A percentile compares a stretch with the other conserved stretches of the same genome.
Conservation (phyloP, 2,113 vertebrate genomes). For the Mesocricetus auratus region DNA sequence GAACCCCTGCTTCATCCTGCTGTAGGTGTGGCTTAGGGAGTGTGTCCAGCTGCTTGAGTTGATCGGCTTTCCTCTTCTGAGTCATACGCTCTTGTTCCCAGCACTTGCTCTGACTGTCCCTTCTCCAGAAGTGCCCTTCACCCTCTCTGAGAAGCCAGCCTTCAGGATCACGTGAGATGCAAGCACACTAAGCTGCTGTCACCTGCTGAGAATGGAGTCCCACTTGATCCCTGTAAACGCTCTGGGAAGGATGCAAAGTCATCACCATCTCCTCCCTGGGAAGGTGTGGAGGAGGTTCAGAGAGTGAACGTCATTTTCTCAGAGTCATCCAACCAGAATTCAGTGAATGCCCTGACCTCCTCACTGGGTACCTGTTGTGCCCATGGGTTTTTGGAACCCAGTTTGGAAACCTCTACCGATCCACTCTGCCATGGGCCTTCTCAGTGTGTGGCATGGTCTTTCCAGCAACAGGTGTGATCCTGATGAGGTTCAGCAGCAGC, state of each 20-base stretch:
- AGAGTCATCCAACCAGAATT: background rate
- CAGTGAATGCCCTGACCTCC: background rate
- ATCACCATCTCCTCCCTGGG: accelerated
- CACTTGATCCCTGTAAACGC: no score
- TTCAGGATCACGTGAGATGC: background rate
- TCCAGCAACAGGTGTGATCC: background rate
- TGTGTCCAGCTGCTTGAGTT: accelerated
- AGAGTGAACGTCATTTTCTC: background rate
- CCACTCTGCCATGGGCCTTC: background rate
- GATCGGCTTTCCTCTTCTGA: accelerated
- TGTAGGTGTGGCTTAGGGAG: accelerated
- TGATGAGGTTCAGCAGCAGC: background rate
- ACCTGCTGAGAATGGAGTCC: background rate
- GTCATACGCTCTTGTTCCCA: background rate
- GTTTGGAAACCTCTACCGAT: background rate
- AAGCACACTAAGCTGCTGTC: accelerated
- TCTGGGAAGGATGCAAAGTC: background rate
- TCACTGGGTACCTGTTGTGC: background rate
- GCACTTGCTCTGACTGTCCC: background rate
- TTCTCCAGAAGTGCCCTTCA: background rate
- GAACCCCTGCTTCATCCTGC: background rate
- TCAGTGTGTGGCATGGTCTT: background rate
- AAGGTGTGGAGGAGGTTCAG: background rate
- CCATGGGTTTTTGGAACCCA: background rate
- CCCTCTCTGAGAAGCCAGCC: background rate